Evolutionary conservation across 2,888 invertebrate species (phyloP).

Genomic region (Nomada lathburiana): DNA sequence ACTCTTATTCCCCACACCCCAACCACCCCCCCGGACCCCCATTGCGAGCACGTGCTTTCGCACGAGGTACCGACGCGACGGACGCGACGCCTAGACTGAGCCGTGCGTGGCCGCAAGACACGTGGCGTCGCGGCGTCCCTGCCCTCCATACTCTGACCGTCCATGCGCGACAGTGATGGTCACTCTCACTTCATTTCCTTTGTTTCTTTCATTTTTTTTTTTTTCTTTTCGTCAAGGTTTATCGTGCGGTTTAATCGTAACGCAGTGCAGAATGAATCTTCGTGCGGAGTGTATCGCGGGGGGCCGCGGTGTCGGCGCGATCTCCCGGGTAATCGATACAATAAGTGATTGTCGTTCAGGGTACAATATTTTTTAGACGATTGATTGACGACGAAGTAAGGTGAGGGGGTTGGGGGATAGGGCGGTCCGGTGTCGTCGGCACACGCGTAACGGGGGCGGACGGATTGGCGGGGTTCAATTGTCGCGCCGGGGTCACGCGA

Average conservation of each 20-base stretch:
- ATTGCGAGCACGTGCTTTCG: conserved; percentile 42
- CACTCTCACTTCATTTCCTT: conserved; percentile 74
- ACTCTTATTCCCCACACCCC: conserved; percentile 1
- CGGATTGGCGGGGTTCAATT: no score
- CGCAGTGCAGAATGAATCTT: no score
- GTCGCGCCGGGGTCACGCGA: conserved; percentile 43
- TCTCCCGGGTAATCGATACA: no score
- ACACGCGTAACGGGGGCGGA: no score
- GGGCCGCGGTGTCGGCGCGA: background rate
- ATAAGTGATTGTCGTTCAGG: background rate
- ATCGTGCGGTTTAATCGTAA: conserved; percentile 1
- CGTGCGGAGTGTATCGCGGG: no score
- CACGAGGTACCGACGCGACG: conserved; percentile 51
- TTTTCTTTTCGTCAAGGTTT: conserved; percentile 33
- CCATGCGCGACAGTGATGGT: conserved; percentile 78
- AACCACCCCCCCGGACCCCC: no score
- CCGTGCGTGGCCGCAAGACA: conserved; percentile 76
- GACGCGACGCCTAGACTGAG: conserved; percentile 75
- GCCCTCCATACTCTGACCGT: conserved; percentile 71
- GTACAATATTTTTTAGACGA: background rate
- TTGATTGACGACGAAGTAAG: background rate
- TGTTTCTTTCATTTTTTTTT: conserved; percentile 63
- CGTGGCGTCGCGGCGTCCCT: conserved; percentile 75
- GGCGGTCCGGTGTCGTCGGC: no score
- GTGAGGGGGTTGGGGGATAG: no score